Conservation (phyloP, 2,797 vertebrate species). For the Epinephelus malabaricus region DNA sequence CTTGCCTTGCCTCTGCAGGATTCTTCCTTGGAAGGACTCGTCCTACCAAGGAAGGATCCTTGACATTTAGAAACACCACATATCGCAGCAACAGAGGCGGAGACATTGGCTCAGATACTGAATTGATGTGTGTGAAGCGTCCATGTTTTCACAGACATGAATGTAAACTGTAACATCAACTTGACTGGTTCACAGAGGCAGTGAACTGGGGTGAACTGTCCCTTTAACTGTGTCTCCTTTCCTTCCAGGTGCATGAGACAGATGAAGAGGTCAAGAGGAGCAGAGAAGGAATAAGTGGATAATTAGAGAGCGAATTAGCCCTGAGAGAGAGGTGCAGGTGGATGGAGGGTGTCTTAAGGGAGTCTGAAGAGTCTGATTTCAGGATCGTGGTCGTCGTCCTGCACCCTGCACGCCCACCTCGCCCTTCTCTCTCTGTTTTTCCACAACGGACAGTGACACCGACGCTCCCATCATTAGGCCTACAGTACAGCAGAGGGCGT, state of each 20-base stretch:
- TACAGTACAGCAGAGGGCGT: constrained; percentile 32
- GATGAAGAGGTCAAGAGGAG: constrained; percentile 25
- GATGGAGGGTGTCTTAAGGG: constrained; percentile 32
- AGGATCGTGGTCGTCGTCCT: constrained; percentile 16
- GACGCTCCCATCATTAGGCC: constrained; percentile 29
- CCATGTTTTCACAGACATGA: too few species aligned
- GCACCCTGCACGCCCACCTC: constrained; percentile 54
- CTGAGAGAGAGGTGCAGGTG: constrained; percentile 59
- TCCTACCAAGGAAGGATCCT: too few species aligned
- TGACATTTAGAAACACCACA: too few species aligned
- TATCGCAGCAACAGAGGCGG: too few species aligned
- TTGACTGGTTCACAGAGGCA: too few species aligned
- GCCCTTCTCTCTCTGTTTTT: constrained; percentile 61
- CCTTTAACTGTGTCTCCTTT: not conserved
- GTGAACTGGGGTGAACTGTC: too few species aligned
- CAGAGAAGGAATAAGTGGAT: constrained; percentile 5
- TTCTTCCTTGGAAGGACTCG: too few species aligned
- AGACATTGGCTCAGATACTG: too few species aligned
- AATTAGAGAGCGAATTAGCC: constrained; percentile 5
- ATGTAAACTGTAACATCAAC: too few species aligned
- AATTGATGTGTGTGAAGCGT: too few species aligned
- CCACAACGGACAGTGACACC: constrained; percentile 19
- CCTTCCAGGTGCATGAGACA: constrained; percentile 31
- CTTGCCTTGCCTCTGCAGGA: too few species aligned
- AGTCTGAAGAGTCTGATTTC: constrained; percentile 37